phyloP scores from a whole-genome alignment of 2,113 vertebrate species.

The Oncorhynchus mykiss region DNA sequence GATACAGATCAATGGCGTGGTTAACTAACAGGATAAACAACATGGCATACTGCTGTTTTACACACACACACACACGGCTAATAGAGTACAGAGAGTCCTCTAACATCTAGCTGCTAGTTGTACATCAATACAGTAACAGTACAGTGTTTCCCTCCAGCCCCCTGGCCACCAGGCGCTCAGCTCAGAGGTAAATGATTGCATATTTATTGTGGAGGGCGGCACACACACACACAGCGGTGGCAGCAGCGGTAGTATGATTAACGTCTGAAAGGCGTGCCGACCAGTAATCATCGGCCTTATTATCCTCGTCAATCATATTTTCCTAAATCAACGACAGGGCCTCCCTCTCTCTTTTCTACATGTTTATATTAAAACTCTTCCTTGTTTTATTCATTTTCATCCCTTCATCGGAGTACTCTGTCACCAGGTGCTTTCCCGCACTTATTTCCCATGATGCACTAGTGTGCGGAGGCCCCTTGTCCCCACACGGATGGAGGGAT shows the following conservation, averaged over 20 bases:
- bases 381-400: conserved; percentile 41
- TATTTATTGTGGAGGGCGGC: conserved; percentile 85
- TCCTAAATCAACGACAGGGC: conserved; percentile 82
- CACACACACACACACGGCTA: conserved; percentile 3
- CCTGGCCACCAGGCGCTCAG: conserved; percentile 70
- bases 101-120: conserved; percentile 29
- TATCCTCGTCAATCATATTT: conserved; percentile 93
- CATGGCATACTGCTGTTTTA: neutral
- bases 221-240: conserved; percentile 4
- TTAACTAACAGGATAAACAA: conserved; percentile 9
- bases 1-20: conserved; percentile 1
- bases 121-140: conserved; percentile 26
- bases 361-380: neutral
- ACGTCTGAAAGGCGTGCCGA: conserved; percentile 82
- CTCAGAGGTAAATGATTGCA: conserved; percentile 88
- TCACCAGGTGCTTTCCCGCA: conserved; percentile 69
- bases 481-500: conserved; percentile 65
- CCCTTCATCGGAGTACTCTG: conserved; percentile 6
- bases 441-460: conserved; percentile 83
- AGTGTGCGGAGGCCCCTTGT: conserved; percentile 77
- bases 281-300: conserved; percentile 90
- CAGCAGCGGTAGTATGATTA: conserved; percentile 84
- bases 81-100: conserved; percentile 40
- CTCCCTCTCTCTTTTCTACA: conserved; percentile 56
- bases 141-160: conserved; percentile 38